A percentile compares a stretch with the other conserved stretches of the same genome.
Conservation (phyloP, 2,888 invertebrate species). For the Parochlus steinenii region DNA sequence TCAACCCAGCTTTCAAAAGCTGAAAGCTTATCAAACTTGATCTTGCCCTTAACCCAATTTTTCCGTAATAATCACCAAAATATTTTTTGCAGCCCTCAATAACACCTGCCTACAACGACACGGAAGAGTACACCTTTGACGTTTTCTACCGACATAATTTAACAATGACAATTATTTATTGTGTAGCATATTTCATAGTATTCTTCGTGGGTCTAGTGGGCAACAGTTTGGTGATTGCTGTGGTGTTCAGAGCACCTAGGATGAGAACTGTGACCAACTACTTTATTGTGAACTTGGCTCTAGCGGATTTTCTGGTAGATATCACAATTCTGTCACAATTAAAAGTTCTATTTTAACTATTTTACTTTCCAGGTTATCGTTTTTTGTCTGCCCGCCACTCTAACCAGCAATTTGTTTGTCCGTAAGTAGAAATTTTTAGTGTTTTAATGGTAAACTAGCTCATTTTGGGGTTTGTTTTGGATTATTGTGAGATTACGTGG, state of each 20-base stretch:
- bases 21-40: no score
- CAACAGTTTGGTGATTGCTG: slow-evolving; percentile 28
- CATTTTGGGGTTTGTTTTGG: no score
- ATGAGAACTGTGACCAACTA: slow-evolving; percentile 36
- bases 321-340: slow-evolving; percentile 40
- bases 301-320: slow-evolving; percentile 38
- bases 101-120: no score
- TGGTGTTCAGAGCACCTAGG: slow-evolving; percentile 23
- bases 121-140: no score
- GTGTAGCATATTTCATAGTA: slow-evolving; percentile 28
- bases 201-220: slow-evolving; percentile 30
- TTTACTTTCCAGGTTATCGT: slow-evolving; percentile 35
- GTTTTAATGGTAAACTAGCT: no score
- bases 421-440: slow-evolving; percentile 5
- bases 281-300: slow-evolving; percentile 37
- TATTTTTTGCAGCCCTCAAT: no score
- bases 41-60: no score
- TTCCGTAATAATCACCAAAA: no score
- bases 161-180: slow-evolving; percentile 5
- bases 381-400: slow-evolving; percentile 11
- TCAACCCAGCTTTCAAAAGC: no score
- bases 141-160: slow-evolving; percentile 7
- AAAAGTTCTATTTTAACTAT: slow-evolving; percentile 35
- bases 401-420: slow-evolving; percentile 11
- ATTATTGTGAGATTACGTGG: no score